Percentiles rank a stretch among this genome's conserved stretches.
These are phyloP conservation scores for Mionectes macconnelli DNA, from an alignment of 2,113 vertebrate species.

Conservation along the genomic window DNA sequence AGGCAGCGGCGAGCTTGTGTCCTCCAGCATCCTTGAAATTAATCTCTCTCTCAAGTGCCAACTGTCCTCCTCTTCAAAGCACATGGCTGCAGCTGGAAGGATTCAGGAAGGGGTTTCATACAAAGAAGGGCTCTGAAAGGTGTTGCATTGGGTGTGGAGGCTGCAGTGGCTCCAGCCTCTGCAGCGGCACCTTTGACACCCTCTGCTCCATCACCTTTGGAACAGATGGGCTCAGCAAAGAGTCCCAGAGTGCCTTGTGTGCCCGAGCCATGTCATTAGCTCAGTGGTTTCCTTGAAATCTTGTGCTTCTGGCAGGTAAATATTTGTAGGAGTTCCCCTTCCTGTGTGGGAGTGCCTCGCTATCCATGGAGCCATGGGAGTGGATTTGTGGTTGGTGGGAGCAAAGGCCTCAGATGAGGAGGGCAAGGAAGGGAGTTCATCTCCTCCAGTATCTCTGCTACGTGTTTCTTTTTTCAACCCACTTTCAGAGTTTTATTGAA, in stretches of 20 bases:
- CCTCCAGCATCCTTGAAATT: not conserved
- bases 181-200: not conserved
- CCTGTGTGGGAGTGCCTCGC: accelerated
- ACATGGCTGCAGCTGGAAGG: not conserved
- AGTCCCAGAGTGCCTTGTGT: accelerated
- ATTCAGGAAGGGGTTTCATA: not conserved
- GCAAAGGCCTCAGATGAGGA: not conserved
- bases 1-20: accelerated
- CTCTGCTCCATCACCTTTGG: accelerated
- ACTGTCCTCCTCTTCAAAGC: not conserved
- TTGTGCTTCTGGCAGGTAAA: not conserved
- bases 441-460: not conserved
- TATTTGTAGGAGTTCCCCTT: not conserved
- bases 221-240: not conserved
- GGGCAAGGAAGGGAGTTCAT: not conserved
- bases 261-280: not conserved
- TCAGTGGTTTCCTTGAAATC: not conserved
- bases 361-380: accelerated
- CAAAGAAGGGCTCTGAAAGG: not conserved
- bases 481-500: not conserved
- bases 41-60: not conserved
- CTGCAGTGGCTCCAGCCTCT: not conserved
- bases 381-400: accelerated
- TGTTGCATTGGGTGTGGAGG: accelerated
- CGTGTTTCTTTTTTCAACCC: not conserved